Percentiles rank a stretch among this genome's conserved stretches.
Evolutionary conservation across 2,113 vertebrate species (phyloP).

Genomic region (Benitochromis conjunctus): DNA sequence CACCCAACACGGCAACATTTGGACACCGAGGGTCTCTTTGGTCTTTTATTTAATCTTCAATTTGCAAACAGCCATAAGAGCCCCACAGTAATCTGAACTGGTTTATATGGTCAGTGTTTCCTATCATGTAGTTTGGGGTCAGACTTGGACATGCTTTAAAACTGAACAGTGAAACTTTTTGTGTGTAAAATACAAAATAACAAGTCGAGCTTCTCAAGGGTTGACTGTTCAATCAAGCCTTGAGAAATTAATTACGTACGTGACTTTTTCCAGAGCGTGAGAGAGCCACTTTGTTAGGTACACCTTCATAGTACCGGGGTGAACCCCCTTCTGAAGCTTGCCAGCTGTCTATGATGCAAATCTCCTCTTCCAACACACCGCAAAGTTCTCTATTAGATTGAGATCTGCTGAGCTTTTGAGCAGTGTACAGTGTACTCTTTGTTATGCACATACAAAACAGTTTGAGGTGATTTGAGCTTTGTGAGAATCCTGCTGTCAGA

Average conservation of each 20-base stretch:
- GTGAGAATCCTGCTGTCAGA: not conserved
- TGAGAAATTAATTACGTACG: not conserved
- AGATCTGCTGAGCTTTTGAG: not conserved
- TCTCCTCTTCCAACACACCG: not conserved
- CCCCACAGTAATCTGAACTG: not conserved
- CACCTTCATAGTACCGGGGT: not conserved
- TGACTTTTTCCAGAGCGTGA: not conserved
- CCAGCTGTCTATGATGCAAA: no score
- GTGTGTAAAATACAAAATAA: not conserved
- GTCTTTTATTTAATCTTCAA: not conserved
- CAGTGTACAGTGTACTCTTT: not conserved
- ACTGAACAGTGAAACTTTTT: not conserved
- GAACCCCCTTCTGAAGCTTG: not conserved
- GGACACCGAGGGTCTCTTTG: not conserved
- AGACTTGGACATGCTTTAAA: not conserved
- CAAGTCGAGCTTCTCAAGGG: not conserved
- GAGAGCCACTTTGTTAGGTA: not conserved
- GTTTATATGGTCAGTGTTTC: not conserved
- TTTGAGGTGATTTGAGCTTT: no score
- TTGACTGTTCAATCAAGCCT: not conserved
- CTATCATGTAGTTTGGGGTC: no score
- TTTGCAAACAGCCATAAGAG: not conserved
- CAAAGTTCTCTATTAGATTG: not conserved
- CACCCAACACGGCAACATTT: not conserved
- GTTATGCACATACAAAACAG: not conserved